phyloP scores from a whole-genome alignment of 2,113 vertebrate species.

The Rostratula benghalensis region DNA sequence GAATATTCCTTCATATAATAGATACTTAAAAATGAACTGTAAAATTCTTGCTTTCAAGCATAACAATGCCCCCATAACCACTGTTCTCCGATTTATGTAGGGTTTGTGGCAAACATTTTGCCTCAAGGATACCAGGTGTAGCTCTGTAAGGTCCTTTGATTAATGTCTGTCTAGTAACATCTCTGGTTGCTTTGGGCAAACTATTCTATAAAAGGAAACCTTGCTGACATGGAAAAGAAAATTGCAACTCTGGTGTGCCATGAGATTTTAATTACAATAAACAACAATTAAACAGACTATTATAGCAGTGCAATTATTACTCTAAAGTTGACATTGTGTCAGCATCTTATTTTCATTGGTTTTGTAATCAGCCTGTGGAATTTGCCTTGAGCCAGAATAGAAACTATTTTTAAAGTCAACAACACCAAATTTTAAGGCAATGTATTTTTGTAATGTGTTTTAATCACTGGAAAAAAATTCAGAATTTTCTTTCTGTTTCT shows the following conservation, averaged over 20 bases:
- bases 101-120: constrained; percentile 17
- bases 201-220: constrained; percentile 49
- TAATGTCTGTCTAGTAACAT: constrained; percentile 10
- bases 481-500: neutral
- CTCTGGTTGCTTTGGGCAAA: constrained; percentile 41
- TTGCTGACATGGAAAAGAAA: constrained; percentile 69
- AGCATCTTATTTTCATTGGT: constrained; percentile 60
- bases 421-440: neutral
- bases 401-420: constrained; percentile 28
- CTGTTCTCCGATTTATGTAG: neutral
- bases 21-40: neutral
- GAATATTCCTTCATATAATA: constrained; percentile 23
- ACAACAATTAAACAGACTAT: constrained; percentile 76
- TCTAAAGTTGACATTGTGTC: constrained; percentile 59
- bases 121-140: constrained; percentile 31
- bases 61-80: neutral
- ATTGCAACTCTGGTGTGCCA: constrained; percentile 43
- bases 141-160: neutral
- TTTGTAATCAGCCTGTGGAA: constrained; percentile 53
- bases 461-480: neutral
- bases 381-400: constrained; percentile 41
- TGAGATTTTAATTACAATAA: constrained; percentile 72
- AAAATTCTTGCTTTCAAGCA: constrained; percentile 29
- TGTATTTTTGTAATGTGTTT: neutral
- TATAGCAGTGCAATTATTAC: constrained; percentile 59